phyloP scores from a whole-genome alignment of 2,113 vertebrate species.

The Nesospiza acunhae region DNA sequence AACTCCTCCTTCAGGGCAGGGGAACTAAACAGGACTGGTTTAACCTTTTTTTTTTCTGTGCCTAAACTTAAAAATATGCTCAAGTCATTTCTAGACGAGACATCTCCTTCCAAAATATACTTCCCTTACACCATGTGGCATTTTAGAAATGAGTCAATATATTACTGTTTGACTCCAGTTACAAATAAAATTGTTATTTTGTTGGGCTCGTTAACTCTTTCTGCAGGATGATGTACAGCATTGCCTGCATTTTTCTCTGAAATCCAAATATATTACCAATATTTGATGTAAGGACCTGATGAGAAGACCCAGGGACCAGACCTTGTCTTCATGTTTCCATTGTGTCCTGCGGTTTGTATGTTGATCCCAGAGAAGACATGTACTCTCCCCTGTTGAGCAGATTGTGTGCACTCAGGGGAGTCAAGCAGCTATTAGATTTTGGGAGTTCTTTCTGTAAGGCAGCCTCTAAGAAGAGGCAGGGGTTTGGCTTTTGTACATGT shows the following conservation, averaged over 20 bases:
- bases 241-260: not conserved
- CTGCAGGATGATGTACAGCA: not conserved
- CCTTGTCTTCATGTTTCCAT: not conserved
- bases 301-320: not conserved
- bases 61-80: not conserved
- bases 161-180: not conserved
- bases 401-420: not conserved
- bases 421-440: not conserved
- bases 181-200: not conserved
- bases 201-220: not conserved
- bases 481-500: not conserved
- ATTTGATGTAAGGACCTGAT: not conserved
- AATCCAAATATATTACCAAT: not conserved
- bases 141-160: slow-evolving; percentile 40
- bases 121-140: not conserved
- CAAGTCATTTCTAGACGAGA: slow-evolving; percentile 27
- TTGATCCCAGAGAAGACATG: not conserved
- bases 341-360: not conserved
- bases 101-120: not conserved
- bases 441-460: not conserved
- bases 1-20: not conserved
- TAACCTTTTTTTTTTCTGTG: not conserved
- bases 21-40: not conserved
- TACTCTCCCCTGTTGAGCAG: not conserved
- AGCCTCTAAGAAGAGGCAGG: not conserved